A percentile compares a stretch with the other conserved stretches of the same genome.
phyloP scores from a whole-genome alignment of 2,797 vertebrate genomes.

The Clangula hyemalis region DNA sequence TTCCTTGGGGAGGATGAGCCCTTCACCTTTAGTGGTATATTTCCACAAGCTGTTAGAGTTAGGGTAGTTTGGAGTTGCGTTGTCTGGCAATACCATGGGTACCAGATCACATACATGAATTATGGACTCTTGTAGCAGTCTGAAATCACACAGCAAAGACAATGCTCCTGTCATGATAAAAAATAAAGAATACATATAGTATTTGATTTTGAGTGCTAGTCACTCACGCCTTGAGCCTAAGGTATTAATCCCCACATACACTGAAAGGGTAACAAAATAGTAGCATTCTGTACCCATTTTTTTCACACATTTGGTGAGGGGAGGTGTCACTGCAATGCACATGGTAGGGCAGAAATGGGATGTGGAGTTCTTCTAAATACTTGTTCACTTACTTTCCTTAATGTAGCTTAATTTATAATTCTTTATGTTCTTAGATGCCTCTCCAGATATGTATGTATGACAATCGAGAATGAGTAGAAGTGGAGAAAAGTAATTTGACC shows the following conservation, averaged over 20 bases:
- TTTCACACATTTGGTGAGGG: not conserved
- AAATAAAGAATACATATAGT: not conserved
- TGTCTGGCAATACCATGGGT: not conserved
- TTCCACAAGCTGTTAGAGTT: not conserved
- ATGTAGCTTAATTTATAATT: slow-evolving; percentile 2
- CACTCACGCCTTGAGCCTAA: not conserved
- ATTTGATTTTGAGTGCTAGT: not conserved
- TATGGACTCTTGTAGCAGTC: not conserved
- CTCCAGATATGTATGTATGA: slow-evolving; percentile 4
- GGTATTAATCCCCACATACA: not conserved
- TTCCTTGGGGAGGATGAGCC: not conserved
- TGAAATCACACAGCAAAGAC: slow-evolving; percentile 15
- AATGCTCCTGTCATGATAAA: not conserved
- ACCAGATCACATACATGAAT: not conserved
- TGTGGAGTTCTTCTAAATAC: not conserved
- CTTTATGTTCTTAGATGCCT: slow-evolving; percentile 13
- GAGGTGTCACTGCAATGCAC: not conserved
- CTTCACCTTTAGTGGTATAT: not conserved
- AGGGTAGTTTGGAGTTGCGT: not conserved
- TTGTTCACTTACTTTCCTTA: not conserved
- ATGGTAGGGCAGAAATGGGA: not conserved
- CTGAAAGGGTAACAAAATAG: not conserved
- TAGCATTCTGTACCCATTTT: not conserved
- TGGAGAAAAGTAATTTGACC: not conserved
- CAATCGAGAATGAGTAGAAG: not conserved